These are phyloP conservation scores for Aphaenogaster ashmeadi DNA, from an alignment of 1,140 invertebrate species.

Conservation along the genomic window DNA sequence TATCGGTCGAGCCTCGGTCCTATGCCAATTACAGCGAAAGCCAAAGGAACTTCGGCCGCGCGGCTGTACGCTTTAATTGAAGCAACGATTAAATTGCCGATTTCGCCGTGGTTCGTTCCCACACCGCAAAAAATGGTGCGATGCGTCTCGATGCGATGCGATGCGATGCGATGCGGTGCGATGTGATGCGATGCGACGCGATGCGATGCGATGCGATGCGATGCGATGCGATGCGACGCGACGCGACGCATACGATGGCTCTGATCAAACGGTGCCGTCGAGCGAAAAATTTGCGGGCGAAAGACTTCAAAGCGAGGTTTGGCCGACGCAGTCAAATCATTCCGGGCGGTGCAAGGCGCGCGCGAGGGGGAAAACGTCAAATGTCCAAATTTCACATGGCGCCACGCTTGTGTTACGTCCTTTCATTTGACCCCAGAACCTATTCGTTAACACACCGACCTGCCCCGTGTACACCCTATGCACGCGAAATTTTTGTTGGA, in stretches of 20 bases:
- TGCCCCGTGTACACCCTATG: background rate
- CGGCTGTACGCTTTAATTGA: conserved; percentile 49
- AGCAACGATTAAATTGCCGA: conserved; percentile 55
- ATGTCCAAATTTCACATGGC: conserved; percentile 57
- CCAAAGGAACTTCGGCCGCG: conserved; percentile 30
- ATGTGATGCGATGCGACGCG: background rate
- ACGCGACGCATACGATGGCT: conserved; percentile 51
- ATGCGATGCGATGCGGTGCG: background rate
- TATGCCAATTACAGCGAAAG: conserved; percentile 42
- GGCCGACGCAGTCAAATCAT: conserved; percentile 59
- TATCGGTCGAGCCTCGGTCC: conserved; percentile 14
- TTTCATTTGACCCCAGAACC: conserved; percentile 55
- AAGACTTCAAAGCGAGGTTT: conserved; percentile 61
- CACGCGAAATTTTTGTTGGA: conserved; percentile 47
- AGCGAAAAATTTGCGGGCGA: conserved; percentile 63
- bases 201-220: conserved; percentile 16
- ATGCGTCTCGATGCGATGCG: conserved; percentile 9
- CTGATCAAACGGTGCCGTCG: conserved; percentile 60
- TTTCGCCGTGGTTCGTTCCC: conserved; percentile 8
- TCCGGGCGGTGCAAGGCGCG: conserved; percentile 32
- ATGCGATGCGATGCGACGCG: conserved; percentile 21
- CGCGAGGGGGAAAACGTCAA: conserved; percentile 44
- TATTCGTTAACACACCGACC: conserved; percentile 55
- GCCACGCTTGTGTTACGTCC: conserved; percentile 51
- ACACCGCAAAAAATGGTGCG: conserved; percentile 41